Evolutionary conservation across 2,113 vertebrate species (phyloP), one percentile per base, ranked within the genome.

Genomic region (Seriola rivoliana): DNA sequence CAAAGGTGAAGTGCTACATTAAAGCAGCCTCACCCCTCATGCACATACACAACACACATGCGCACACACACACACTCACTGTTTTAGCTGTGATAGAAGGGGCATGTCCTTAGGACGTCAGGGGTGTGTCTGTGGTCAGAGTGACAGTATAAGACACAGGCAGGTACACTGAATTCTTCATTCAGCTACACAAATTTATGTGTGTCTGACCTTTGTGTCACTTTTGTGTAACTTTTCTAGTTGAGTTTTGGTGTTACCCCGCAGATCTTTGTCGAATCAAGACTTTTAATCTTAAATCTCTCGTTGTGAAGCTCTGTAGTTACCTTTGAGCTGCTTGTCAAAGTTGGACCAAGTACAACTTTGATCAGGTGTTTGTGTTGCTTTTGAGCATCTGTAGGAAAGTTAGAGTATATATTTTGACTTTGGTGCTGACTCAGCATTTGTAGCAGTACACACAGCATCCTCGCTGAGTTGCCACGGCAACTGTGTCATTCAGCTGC

Each of bases 141-240:
- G 38, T 92, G 86, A 85, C 68, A 44, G 73, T 95, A 95, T 95
- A 95, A 96, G 92, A 88, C 85, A 80, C 79, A 77, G 54, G 69
- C 90, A 95, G 92, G 92, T 94, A 91, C 84, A 75, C 29, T 81
- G 60, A 67, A 54, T 40, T 71, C 25, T 69, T 25, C 77, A 92
- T 82, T 91, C 84, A 84, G 77, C 81, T 67, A 4, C 78, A 79
- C 81, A 52, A 60, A 62, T 55, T 58, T 57, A 25, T 66, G 11
- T 23, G 16, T 55, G 19, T 40, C 62, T 44, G 23, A 71, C 16
- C 70, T 85, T 77, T 44, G 19, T 75, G 36, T 72, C 13, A 50
- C 25, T 81, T 58, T 81, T 58, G 11, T 21, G 8, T 65, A 50
- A 68, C 12, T 74, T 62, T 38, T 77, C 0, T 14, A 44, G 3